phyloP scores from a whole-genome alignment of 2,797 vertebrate species.

The Ctenopoma multispine region DNA sequence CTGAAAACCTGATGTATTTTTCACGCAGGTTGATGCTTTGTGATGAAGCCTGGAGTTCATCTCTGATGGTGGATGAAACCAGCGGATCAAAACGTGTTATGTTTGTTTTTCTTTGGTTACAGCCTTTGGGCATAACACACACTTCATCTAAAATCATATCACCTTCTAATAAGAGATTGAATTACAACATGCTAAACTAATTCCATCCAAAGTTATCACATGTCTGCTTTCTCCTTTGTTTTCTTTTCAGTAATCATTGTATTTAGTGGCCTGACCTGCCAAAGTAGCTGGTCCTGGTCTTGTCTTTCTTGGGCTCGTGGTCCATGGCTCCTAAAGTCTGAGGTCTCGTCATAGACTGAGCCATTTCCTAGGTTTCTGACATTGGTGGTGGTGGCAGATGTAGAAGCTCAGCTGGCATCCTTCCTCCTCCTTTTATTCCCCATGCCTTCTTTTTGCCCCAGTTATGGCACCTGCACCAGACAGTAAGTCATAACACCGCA shows the following conservation, averaged over 20 bases:
- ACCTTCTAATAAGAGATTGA: slow-evolving; percentile 33
- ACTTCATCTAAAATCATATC: neutral
- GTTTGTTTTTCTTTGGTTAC: neutral
- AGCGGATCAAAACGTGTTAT: slow-evolving; percentile 9
- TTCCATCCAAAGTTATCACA: slow-evolving; percentile 49
- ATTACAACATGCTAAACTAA: slow-evolving; percentile 26
- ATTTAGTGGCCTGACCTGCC: slow-evolving; percentile 77
- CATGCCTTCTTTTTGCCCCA: slow-evolving; percentile 58
- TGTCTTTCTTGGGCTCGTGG: slow-evolving; percentile 72
- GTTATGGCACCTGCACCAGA: slow-evolving; percentile 63
- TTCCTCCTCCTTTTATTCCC: slow-evolving; percentile 75
- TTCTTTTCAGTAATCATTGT: slow-evolving; percentile 41
- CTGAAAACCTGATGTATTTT: slow-evolving; percentile 35
- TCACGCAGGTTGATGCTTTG: slow-evolving; percentile 45
- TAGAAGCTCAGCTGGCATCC: slow-evolving; percentile 68
- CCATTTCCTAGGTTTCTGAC: slow-evolving; percentile 53
- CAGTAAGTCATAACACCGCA: slow-evolving; percentile 35
- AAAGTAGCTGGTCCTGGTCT: slow-evolving; percentile 82
- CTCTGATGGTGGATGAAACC: slow-evolving; percentile 9
- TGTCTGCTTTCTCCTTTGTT: slow-evolving; percentile 27
- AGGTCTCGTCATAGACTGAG: slow-evolving; percentile 72
- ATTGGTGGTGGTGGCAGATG: slow-evolving; percentile 26
- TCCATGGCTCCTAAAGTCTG: slow-evolving; percentile 69
- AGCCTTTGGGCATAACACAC: neutral
- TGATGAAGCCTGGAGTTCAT: slow-evolving; percentile 22